A percentile compares a stretch with the other conserved stretches of the same genome.
Conservation (phyloP, 2,113 vertebrate genomes). For the Bufo gargarizans region DNA sequence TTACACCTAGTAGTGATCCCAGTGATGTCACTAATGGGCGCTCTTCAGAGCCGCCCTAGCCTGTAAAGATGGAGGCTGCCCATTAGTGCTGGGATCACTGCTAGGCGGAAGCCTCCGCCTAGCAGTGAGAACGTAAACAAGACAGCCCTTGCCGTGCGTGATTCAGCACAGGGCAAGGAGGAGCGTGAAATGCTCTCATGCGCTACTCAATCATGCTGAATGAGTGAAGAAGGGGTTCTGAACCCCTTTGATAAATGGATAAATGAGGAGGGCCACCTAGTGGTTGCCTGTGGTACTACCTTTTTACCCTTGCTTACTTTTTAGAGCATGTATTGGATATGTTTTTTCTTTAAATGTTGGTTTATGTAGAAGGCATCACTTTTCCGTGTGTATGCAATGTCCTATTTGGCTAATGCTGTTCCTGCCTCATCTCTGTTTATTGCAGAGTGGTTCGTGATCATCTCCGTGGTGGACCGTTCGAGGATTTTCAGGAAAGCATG, state of each 20-base stretch:
- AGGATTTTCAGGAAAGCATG: constrained; percentile 84
- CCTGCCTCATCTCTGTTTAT: constrained; percentile 53
- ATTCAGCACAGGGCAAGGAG: no score
- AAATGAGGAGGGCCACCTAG: neutral
- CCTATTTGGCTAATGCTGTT: neutral
- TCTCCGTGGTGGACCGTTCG: constrained; percentile 86
- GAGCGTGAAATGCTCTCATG: no score
- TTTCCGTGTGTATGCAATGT: neutral
- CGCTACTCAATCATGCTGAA: neutral
- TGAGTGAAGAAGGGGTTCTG: no score
- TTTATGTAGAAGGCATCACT: neutral
- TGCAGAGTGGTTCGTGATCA: constrained; percentile 84
- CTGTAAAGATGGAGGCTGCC: no score
- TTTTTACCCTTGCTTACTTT: neutral
- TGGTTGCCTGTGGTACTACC: neutral
- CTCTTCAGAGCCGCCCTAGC: no score
- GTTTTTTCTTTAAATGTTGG: no score
- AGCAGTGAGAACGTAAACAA: no score
- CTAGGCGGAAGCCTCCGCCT: no score
- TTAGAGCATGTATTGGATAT: neutral
- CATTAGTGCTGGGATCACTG: no score
- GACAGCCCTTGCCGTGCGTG: no score
- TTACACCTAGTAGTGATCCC: no score
- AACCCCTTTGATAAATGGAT: neutral
- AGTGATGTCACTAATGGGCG: no score